phyloP scores from a whole-genome alignment of 1,140 invertebrate species.

The Antheraea mylitta region DNA sequence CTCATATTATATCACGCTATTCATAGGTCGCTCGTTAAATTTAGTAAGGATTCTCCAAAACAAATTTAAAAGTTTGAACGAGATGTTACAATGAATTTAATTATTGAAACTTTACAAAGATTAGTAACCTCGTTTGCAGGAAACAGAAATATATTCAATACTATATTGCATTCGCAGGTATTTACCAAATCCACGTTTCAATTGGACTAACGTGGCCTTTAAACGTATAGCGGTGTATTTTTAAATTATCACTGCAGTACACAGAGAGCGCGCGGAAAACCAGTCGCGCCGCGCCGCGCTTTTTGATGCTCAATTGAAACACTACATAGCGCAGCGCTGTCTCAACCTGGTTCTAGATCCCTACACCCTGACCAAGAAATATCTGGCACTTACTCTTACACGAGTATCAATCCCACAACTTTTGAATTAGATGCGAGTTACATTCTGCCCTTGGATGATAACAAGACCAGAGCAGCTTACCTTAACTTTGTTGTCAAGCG shows the following conservation, averaged over 20 bases:
- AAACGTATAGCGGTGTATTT: conserved; percentile 13
- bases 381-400: too few relatives aligned
- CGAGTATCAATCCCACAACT: background rate
- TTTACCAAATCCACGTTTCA: conserved; percentile 5
- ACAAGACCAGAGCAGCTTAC: conserved; percentile 29
- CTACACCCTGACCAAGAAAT: too few relatives aligned
- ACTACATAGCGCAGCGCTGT: too few relatives aligned
- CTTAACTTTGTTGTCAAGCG: conserved; percentile 76
- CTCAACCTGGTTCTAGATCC: too few relatives aligned
- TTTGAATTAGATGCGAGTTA: background rate
- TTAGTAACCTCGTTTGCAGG: background rate
- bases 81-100: background rate
- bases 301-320: background rate
- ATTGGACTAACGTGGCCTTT: conserved; percentile 12
- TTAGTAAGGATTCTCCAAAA: too few relatives aligned
- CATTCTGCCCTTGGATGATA: background rate
- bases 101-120: background rate
- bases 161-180: conserved; percentile 4
- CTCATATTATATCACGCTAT: too few relatives aligned
- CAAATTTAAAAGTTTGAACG: background rate
- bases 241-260: conserved; percentile 16
- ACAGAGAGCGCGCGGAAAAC: background rate
- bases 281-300: background rate
- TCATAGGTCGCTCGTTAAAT: too few relatives aligned
- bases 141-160: background rate